Evolutionary conservation across 1,140 invertebrate species (phyloP).

Genomic region (Ooceraea biroi): DNA sequence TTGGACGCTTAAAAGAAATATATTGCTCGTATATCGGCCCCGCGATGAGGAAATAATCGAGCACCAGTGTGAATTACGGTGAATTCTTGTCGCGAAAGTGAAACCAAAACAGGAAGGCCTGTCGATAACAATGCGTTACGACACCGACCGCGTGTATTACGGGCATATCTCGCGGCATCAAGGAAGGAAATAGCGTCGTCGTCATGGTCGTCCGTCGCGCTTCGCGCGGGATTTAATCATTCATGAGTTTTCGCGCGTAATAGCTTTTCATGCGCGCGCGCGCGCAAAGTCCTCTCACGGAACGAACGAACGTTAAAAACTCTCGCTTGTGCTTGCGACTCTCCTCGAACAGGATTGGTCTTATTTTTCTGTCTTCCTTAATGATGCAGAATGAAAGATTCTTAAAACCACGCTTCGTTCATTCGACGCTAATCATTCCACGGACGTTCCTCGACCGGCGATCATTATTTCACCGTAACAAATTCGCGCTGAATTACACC

Average conservation of each 20-base stretch:
- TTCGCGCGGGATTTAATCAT: conserved; percentile 43
- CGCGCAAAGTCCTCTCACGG: neutral
- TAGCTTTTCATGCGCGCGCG: neutral
- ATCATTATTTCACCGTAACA: conserved; percentile 39
- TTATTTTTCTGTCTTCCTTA: neutral
- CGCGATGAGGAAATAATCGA: neutral
- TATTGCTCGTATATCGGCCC: neutral
- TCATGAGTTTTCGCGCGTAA: conserved; percentile 45
- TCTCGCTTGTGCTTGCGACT: neutral
- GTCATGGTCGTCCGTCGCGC: conserved; percentile 13
- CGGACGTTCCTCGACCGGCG: neutral
- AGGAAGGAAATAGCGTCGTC: conserved; percentile 41
- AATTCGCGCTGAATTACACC: conserved; percentile 13
- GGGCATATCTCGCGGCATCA: conserved; percentile 16
- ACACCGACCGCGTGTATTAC: conserved; percentile 17
- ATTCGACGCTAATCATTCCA: neutral
- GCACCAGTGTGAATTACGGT: neutral
- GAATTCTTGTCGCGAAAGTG: conserved; percentile 51
- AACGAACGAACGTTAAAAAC: neutral
- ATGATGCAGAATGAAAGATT: neutral
- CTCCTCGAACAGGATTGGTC: neutral
- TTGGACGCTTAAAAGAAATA: neutral
- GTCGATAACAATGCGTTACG: conserved; percentile 44
- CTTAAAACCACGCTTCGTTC: neutral
- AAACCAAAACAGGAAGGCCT: conserved; percentile 38